Percentiles rank a stretch among this genome's conserved stretches.
phyloP scores from a whole-genome alignment of 2,888 invertebrate genomes.

The Lepas anatifera region DNA sequence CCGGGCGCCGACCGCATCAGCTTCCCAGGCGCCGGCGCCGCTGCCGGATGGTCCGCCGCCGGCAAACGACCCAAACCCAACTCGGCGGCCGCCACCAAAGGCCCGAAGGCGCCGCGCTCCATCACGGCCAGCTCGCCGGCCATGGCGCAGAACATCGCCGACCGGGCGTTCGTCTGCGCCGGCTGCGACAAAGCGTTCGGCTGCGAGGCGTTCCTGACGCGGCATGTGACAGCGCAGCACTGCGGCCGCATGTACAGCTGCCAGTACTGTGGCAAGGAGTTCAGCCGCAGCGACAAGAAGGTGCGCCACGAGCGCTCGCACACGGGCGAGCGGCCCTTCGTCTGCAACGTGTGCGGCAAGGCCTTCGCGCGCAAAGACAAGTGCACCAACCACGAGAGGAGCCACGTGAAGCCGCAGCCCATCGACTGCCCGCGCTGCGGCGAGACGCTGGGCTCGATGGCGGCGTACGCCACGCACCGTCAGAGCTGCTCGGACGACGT shows the following conservation, averaged over 20 bases:
- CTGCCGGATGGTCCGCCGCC: not conserved
- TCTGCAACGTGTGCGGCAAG: slow-evolving; percentile 10
- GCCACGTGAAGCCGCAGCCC: slow-evolving; percentile 9
- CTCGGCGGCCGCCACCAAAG: too few relatives aligned
- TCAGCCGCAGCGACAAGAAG: slow-evolving; percentile 10
- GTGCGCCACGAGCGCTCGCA: slow-evolving; percentile 13
- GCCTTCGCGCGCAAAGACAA: slow-evolving; percentile 10
- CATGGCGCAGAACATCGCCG: slow-evolving; percentile 1
- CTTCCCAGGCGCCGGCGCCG: not conserved
- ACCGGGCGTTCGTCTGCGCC: not conserved
- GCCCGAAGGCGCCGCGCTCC: not conserved
- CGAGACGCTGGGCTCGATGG: not conserved
- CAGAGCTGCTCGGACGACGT: slow-evolving; percentile 1
- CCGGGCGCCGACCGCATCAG: slow-evolving; percentile 13
- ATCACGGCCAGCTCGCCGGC: not conserved
- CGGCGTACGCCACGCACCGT: not conserved
- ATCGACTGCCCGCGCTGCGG: slow-evolving; percentile 11
- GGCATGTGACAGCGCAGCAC: not conserved
- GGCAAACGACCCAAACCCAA: not conserved
- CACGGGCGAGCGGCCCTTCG: slow-evolving; percentile 13
- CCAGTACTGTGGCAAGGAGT: slow-evolving; percentile 10
- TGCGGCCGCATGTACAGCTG: slow-evolving; percentile 12
- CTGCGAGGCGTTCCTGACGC: slow-evolving; percentile 12
- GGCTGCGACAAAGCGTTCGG: slow-evolving; percentile 7
- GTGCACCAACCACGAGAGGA: slow-evolving; percentile 7